These are phyloP conservation scores for Atherix ibis DNA, from an alignment of 2,888 invertebrate genomes.

Conservation along the genomic window DNA sequence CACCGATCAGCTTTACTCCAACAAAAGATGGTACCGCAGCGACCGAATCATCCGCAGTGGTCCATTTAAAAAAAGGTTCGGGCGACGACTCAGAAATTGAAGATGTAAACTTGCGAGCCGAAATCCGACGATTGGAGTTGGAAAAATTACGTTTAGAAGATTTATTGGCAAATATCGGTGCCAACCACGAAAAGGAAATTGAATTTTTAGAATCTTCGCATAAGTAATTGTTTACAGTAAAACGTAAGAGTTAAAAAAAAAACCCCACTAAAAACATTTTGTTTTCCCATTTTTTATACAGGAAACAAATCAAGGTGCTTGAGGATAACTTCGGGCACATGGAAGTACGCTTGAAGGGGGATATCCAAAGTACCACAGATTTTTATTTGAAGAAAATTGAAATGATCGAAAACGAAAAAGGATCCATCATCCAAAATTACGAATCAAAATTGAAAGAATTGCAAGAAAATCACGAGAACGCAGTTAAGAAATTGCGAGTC, in stretches of 20 bases:
- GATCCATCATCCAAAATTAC: constrained; percentile 17
- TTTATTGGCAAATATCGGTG: constrained; percentile 26
- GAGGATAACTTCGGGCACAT: constrained; percentile 23
- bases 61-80: constrained; percentile 4
- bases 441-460: constrained; percentile 18
- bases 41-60: background rate
- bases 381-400: constrained; percentile 22
- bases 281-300: constrained; percentile 9
- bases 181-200: constrained; percentile 31
- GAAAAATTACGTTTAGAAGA: constrained; percentile 31
- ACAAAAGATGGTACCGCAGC: background rate
- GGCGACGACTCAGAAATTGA: constrained; percentile 1
- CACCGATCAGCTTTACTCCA: constrained; percentile 7
- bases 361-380: constrained; percentile 19
- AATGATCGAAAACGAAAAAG: constrained; percentile 17
- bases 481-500: constrained; percentile 21
- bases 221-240: too few relatives aligned
- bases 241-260: too few relatives aligned
- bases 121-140: constrained; percentile 24
- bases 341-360: constrained; percentile 24
- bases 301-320: constrained; percentile 27
- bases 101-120: constrained; percentile 20
- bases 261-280: too few relatives aligned
- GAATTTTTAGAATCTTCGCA: constrained; percentile 29
- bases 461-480: constrained; percentile 23